Percentiles rank a stretch among this genome's conserved stretches.
phyloP scores from a whole-genome alignment of 2,888 invertebrate genomes.

The Hesperia comma region DNA sequence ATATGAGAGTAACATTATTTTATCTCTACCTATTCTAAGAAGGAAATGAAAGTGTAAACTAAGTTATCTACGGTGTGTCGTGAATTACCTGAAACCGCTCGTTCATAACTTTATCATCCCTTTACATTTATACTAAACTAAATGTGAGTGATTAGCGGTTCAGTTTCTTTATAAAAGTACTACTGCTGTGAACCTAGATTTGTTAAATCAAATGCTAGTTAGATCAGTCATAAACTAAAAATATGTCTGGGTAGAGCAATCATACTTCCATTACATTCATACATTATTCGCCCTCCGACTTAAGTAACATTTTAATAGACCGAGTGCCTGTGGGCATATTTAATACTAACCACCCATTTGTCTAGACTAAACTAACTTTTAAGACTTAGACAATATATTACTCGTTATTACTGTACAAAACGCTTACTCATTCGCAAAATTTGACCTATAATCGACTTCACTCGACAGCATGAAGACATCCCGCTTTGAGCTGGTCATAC shows the following conservation, averaged over 20 bases:
- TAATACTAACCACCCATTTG: constrained; percentile 58
- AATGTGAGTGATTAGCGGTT: constrained; percentile 37
- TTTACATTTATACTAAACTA: constrained; percentile 32
- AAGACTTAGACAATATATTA: constrained; percentile 58
- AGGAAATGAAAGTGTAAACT: too few species aligned
- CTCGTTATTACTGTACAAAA: constrained; percentile 80
- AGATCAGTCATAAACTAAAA: constrained; percentile 29
- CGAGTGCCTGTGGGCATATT: constrained; percentile 61
- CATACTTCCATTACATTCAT: constrained; percentile 7
- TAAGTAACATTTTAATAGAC: constrained; percentile 39
- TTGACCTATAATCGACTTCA: constrained; percentile 69
- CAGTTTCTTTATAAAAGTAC: constrained; percentile 20
- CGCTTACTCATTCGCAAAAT: constrained; percentile 75
- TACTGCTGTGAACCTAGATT: constrained; percentile 34
- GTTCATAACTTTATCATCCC: constrained; percentile 28
- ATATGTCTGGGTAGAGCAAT: constrained; percentile 13
- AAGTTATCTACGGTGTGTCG: background rate
- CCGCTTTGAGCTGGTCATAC: constrained; percentile 69
- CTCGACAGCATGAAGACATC: constrained; percentile 44
- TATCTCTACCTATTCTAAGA: too few species aligned
- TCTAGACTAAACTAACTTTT: constrained; percentile 71
- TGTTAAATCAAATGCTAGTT: constrained; percentile 35
- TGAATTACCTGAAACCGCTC: constrained; percentile 13
- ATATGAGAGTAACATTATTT: too few species aligned
- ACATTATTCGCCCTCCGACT: constrained; percentile 4